Base-by-base conservation (phyloP, 2,113 vertebrate genomes). In the Terrapene triunguis region DNA sequence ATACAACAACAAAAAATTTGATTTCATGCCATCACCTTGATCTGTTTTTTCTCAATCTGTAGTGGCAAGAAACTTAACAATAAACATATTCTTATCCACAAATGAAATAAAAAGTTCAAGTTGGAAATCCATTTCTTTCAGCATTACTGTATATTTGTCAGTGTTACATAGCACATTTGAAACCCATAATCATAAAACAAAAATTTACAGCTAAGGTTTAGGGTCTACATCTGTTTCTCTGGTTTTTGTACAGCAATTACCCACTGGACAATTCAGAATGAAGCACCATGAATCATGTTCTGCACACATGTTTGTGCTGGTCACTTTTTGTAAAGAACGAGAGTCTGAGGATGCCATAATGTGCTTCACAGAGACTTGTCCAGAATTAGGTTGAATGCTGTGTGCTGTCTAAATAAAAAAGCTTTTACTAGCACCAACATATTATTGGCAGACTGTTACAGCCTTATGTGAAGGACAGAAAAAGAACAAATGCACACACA, bases 151-250 rank as follows among this genome's bases (percentile, higher is more conserved):
- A 29, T 97, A 97, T 98, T 98, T 98, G 98, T 98, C 98, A 97
- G 96, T 96, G 97, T 98, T 98, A 98, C 98, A 98, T 97, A 98
- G 98, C 97, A 94, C 97, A 98, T 98, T 98, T 98, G 97, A 98
- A 98, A 98, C 96, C 98, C 97, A 98, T 98, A 98, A 98, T 98
- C 98, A 98, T 98, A 98, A 98, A 98, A 85, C 97, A 98, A 98
- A 97, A 98, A 98, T 98, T 98, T 98, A 98, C 97, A 98, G 97
- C 98, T 96, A 92, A 94, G 97, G 96, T 98, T 98, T 98, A 98
- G 98, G 97, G 98, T 98, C 97, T 98, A 98, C 98, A 98, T 98
- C 98, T 98, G 98, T 98, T 98, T 98, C 97, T 98, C 98, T 98
- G 98, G 85, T 98, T 98, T 98, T 97, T 93, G 97, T 98, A 98